Conservation (phyloP, 2,797 vertebrate species). For the Pantherophis alleghaniensis region DNA sequence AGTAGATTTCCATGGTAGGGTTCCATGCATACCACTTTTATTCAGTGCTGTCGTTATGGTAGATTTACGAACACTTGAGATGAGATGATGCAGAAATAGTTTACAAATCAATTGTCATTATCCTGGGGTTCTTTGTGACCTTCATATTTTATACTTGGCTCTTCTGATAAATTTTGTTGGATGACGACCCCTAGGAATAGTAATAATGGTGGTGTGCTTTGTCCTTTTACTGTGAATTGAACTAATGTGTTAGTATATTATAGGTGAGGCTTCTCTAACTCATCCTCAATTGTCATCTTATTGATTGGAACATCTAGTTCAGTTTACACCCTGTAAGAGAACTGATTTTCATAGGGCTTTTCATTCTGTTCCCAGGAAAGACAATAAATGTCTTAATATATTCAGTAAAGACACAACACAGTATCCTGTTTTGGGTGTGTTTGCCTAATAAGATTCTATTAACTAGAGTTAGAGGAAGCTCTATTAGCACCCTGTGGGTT, state of each 20-base stretch:
- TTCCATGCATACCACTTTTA: background rate
- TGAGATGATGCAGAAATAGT: background rate
- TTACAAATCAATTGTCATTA: background rate
- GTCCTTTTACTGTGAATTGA: background rate
- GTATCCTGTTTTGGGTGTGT: background rate
- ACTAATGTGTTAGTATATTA: background rate
- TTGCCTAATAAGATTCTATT: background rate
- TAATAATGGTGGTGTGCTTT: background rate
- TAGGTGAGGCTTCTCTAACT: background rate
- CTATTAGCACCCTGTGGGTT: background rate
- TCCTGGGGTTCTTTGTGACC: background rate
- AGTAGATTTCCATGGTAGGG: background rate
- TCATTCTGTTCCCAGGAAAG: background rate
- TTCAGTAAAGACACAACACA: background rate
- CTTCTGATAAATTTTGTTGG: background rate
- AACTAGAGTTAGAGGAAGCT: background rate
- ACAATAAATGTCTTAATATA: background rate
- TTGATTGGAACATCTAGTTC: background rate
- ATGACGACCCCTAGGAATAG: background rate
- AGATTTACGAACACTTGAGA: background rate
- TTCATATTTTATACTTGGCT: background rate
- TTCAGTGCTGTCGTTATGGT: background rate
- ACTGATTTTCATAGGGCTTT: background rate
- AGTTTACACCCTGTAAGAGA: background rate
- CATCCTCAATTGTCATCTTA: background rate